Conservation (phyloP, 1,140 invertebrate species). For the Radopholus similis region DNA sequence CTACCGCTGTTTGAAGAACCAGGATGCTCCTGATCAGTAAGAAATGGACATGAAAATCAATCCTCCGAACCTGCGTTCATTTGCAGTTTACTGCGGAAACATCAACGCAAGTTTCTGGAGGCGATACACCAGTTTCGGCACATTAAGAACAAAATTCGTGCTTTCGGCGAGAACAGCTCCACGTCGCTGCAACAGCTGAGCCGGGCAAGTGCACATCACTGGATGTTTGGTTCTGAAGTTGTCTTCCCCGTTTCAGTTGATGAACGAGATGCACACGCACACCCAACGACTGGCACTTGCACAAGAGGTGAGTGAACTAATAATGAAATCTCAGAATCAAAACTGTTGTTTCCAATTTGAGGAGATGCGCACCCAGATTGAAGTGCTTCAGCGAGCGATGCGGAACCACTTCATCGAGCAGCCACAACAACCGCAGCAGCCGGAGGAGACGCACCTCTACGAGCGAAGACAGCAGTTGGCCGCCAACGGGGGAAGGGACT, state of each 20-base stretch:
- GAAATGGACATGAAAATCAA: no score
- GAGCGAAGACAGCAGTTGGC: no score
- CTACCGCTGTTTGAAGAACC: slow-evolving; percentile 48
- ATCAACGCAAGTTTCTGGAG: slow-evolving; percentile 54
- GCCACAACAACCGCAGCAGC: background rate
- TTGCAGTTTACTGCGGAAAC: slow-evolving; percentile 42
- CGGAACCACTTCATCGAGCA: slow-evolving; percentile 50
- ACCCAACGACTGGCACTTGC: slow-evolving; percentile 50
- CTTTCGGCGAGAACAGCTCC: slow-evolving; percentile 48
- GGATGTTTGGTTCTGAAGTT: background rate
- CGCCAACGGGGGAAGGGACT: no score
- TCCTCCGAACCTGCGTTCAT: no score
- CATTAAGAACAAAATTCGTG: slow-evolving; percentile 58
- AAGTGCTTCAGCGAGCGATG: slow-evolving; percentile 54
- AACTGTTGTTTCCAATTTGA: no score
- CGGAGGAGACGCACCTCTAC: no score
- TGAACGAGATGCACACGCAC: slow-evolving; percentile 55
- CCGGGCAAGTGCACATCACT: slow-evolving; percentile 26
- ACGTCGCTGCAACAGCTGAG: slow-evolving; percentile 55
- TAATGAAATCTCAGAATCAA: no score
- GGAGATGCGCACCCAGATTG: slow-evolving; percentile 59
- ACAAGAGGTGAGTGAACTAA: no score
- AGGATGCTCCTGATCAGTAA: slow-evolving; percentile 37
- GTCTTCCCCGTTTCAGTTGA: slow-evolving; percentile 40
- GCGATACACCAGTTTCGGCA: slow-evolving; percentile 57